A percentile compares a stretch with the other conserved stretches of the same genome.
Evolutionary conservation across 2,113 vertebrate genomes (phyloP).

Genomic region (Sinocyclocheilus anophthalmus): DNA sequence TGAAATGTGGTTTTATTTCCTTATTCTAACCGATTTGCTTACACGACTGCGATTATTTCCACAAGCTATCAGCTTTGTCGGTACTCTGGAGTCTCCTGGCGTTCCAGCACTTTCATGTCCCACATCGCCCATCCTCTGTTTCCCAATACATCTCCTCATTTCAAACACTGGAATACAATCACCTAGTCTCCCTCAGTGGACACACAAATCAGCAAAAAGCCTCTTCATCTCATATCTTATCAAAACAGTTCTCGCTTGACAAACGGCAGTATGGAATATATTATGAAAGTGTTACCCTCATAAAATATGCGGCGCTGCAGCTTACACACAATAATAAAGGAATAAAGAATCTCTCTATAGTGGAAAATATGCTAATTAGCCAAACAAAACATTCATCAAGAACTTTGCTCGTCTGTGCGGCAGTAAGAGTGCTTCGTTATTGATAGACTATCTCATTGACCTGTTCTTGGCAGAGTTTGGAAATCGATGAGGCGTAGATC

Average conservation of each 20-base stretch:
- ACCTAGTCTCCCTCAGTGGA: slow-evolving; percentile 31
- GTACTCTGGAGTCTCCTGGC: slow-evolving; percentile 49
- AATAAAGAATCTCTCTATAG: slow-evolving; percentile 30
- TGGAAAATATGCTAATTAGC: slow-evolving; percentile 31
- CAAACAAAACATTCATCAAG: slow-evolving; percentile 37
- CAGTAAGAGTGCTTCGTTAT: background rate
- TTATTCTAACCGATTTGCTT: slow-evolving; percentile 35
- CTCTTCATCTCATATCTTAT: slow-evolving; percentile 37
- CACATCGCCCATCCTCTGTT: slow-evolving; percentile 55
- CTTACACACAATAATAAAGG: slow-evolving; percentile 26
- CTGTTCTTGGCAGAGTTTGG: slow-evolving; percentile 27
- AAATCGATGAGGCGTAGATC: slow-evolving; percentile 36
- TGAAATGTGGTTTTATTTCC: background rate
- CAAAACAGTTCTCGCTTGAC: slow-evolving; percentile 40
- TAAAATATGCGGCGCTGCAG: slow-evolving; percentile 16
- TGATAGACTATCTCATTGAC: slow-evolving; percentile 22
- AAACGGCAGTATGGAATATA: slow-evolving; percentile 33
- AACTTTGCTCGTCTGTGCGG: background rate
- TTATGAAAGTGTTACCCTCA: slow-evolving; percentile 12
- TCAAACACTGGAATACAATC: slow-evolving; percentile 26
- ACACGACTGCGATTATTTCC: slow-evolving; percentile 58
- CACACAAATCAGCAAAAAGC: slow-evolving; percentile 24
- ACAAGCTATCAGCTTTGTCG: slow-evolving; percentile 45
- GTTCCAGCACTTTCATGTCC: slow-evolving; percentile 59
- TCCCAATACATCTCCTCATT: slow-evolving; percentile 33